phyloP scores from a whole-genome alignment of 2,113 vertebrate genomes.

The Egretta garzetta region DNA sequence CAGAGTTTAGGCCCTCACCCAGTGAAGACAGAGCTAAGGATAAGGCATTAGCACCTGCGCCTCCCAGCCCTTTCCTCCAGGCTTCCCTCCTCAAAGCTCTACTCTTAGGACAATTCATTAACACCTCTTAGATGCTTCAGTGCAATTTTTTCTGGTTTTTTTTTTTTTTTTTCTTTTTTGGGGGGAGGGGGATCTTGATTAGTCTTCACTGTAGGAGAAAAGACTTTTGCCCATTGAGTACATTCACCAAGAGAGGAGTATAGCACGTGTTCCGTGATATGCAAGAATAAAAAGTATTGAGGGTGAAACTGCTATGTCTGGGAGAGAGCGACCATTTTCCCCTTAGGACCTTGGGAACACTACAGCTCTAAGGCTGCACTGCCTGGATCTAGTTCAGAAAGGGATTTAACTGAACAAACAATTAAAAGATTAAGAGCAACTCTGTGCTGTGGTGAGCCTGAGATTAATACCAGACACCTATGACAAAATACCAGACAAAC shows the following conservation, averaged over 20 bases:
- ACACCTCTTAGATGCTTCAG: neutral
- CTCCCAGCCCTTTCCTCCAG: neutral
- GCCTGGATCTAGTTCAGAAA: neutral
- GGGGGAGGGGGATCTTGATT: neutral
- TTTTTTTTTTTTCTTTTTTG: neutral
- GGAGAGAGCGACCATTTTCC: neutral
- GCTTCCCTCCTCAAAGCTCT: neutral
- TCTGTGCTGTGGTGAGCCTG: neutral
- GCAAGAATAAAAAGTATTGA: neutral
- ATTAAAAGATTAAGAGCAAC: neutral
- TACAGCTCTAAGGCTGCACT: neutral
- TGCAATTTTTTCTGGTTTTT: no score
- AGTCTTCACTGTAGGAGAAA: neutral
- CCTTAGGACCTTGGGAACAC: neutral
- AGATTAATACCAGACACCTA: neutral
- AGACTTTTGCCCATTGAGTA: neutral
- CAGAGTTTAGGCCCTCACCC: fast-evolving
- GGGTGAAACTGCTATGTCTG: neutral
- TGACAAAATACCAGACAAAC: neutral
- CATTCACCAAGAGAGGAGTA: neutral
- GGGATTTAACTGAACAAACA: neutral
- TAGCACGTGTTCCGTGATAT: neutral
- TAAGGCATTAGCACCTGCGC: neutral
- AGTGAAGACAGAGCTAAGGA: neutral
- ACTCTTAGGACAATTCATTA: neutral